Evolutionary conservation across 2,888 invertebrate genomes (phyloP).

Genomic region (Idaea dimidiata): DNA sequence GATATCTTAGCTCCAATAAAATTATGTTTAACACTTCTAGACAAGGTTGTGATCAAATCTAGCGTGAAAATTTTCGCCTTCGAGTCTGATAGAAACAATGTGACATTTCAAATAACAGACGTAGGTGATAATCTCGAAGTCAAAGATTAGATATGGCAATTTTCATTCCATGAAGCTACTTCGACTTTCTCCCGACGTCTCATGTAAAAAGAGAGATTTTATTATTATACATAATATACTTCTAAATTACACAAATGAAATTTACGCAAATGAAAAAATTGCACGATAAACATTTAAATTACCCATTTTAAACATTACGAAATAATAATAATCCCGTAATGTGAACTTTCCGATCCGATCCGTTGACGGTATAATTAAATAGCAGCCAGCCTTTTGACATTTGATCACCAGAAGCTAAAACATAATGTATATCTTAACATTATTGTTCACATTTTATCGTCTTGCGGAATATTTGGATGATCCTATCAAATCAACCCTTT

Average conservation of each 20-base stretch:
- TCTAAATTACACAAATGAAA: neutral
- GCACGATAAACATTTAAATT: neutral
- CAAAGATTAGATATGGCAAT: constrained; percentile 29
- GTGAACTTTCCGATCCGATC: neutral
- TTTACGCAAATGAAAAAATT: neutral
- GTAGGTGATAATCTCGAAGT: constrained; percentile 25
- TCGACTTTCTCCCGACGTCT: constrained; percentile 28
- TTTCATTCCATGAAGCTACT: constrained; percentile 26
- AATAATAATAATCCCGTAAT: neutral
- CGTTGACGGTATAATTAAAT: too few species aligned
- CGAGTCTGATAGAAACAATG: constrained; percentile 3
- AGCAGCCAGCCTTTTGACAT: too few species aligned
- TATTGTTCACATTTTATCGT: constrained; percentile 10
- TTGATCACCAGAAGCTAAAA: too few species aligned
- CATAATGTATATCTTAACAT: too few species aligned
- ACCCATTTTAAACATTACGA: neutral
- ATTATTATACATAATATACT: constrained; percentile 10
- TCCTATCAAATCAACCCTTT: constrained; percentile 13
- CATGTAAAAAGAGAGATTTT: constrained; percentile 28
- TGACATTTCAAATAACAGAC: constrained; percentile 19
- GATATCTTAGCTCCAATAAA: neutral
- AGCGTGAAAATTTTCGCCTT: neutral
- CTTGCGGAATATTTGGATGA: constrained; percentile 15
- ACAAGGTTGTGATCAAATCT: neutral
- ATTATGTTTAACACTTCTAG: neutral